phyloP scores from a whole-genome alignment of 2,888 invertebrate species.

The Caenorhabditis sp. region DNA sequence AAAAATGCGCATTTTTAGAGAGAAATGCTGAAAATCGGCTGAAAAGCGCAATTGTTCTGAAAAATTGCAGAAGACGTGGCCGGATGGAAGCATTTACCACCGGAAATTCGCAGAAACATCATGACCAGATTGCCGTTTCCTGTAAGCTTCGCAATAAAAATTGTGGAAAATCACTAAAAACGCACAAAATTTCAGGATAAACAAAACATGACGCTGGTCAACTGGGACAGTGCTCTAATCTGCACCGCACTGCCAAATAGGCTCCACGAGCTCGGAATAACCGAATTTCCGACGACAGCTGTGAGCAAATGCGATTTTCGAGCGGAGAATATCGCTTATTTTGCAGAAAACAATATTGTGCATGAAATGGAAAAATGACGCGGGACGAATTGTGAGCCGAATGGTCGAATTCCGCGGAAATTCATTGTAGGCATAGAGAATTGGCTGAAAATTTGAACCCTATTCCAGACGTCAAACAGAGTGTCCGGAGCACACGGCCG shows the following conservation, averaged over 20 bases:
- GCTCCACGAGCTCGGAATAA: constrained; percentile 37
- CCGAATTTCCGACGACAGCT: constrained; percentile 42
- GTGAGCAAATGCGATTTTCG: neutral
- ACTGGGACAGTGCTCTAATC: constrained; percentile 39
- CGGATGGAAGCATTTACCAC: constrained; percentile 43
- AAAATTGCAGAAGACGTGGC: constrained; percentile 22
- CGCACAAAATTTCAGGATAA: constrained; percentile 31
- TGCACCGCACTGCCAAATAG: constrained; percentile 40
- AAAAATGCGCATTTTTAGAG: too few relatives aligned
- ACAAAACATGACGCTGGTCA: constrained; percentile 57
- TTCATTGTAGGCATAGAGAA: constrained; percentile 8
- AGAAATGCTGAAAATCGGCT: too few relatives aligned
- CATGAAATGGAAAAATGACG: constrained; percentile 48
- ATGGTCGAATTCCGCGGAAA: constrained; percentile 50
- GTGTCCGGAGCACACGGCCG: constrained; percentile 48
- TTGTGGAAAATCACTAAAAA: constrained; percentile 7
- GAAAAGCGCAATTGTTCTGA: too few relatives aligned
- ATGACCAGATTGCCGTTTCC: constrained; percentile 25
- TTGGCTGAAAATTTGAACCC: neutral
- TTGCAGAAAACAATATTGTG: constrained; percentile 48
- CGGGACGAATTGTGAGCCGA: constrained; percentile 37
- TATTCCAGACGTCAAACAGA: constrained; percentile 45
- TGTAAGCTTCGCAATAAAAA: constrained; percentile 12
- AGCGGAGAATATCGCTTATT: constrained; percentile 39
- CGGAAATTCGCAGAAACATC: constrained; percentile 42